Evolutionary conservation across 2,797 vertebrate species (phyloP).

Genomic region (Ceyx erithaca): DNA sequence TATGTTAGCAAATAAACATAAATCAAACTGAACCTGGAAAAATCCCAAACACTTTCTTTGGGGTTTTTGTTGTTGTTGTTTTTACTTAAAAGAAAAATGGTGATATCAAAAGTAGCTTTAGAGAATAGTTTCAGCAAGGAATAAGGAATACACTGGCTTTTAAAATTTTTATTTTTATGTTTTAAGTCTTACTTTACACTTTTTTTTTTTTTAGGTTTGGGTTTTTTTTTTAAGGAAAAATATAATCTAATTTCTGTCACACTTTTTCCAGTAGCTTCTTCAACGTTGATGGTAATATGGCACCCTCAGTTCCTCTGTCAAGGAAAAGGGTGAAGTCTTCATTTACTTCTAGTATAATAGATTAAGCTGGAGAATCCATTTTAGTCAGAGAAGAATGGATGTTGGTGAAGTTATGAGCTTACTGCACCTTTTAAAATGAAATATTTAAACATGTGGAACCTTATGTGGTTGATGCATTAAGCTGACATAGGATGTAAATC

Average conservation of each 20-base stretch:
- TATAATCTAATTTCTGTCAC: not conserved
- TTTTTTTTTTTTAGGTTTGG: not conserved
- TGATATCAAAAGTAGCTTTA: not conserved
- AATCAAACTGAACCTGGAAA: not conserved
- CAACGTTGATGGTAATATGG: conserved; percentile 4
- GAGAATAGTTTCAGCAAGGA: not conserved
- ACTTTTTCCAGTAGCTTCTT: not conserved
- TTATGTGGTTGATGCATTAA: conserved; percentile 61
- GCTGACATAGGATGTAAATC: conserved; percentile 71
- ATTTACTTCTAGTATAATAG: conserved; percentile 43
- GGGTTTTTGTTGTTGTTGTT: not conserved
- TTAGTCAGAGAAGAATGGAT: conserved; percentile 53
- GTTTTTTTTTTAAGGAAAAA: not conserved
- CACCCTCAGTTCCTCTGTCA: not conserved
- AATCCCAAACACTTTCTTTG: not conserved
- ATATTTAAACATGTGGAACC: conserved; percentile 74
- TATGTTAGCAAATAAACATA: not conserved
- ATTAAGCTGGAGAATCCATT: conserved; percentile 41
- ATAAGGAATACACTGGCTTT: not conserved
- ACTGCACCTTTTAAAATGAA: conserved; percentile 73
- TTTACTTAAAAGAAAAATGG: not conserved
- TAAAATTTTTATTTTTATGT: not conserved
- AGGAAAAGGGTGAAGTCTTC: conserved; percentile 30
- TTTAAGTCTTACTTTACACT: not conserved
- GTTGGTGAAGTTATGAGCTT: conserved; percentile 53